phyloP scores from a whole-genome alignment of 1,140 invertebrate species.

The Conus betulinus region DNA sequence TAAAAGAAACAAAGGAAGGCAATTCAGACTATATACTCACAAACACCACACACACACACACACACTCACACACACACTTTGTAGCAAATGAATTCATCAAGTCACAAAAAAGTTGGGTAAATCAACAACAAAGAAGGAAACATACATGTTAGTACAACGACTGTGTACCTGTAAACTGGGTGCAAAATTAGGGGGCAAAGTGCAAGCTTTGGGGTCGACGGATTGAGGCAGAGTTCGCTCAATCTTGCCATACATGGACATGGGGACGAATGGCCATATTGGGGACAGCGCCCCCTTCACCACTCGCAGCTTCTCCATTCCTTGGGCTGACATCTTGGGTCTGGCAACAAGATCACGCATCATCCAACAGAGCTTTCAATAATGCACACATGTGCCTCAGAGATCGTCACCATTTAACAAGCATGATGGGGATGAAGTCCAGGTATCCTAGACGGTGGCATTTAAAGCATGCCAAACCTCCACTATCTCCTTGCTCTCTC shows the following conservation, averaged over 20 bases:
- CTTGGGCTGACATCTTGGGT: background rate
- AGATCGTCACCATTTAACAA: too few species aligned
- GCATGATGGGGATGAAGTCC: too few species aligned
- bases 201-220: slow-evolving; percentile 18
- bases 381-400: too few species aligned
- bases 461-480: too few species aligned
- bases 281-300: background rate
- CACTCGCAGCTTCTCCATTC: slow-evolving; percentile 14
- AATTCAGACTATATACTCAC: too few species aligned
- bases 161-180: slow-evolving; percentile 2
- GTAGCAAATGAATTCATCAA: too few species aligned
- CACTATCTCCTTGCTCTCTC: too few species aligned
- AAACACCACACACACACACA: too few species aligned
- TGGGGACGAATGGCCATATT: background rate
- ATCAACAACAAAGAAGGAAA: background rate
- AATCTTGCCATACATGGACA: slow-evolving; percentile 36
- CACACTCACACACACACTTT: too few species aligned
- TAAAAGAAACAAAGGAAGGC: too few species aligned
- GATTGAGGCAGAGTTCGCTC: background rate
- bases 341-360: background rate
- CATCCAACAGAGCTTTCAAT: too few species aligned
- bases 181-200: slow-evolving; percentile 40
- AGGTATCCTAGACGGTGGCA: too few species aligned
- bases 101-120: background rate
- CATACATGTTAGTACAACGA: background rate